These are phyloP conservation scores for Tychaedon coryphoeus DNA, from an alignment of 2,113 vertebrate genomes.

Conservation along the genomic window DNA sequence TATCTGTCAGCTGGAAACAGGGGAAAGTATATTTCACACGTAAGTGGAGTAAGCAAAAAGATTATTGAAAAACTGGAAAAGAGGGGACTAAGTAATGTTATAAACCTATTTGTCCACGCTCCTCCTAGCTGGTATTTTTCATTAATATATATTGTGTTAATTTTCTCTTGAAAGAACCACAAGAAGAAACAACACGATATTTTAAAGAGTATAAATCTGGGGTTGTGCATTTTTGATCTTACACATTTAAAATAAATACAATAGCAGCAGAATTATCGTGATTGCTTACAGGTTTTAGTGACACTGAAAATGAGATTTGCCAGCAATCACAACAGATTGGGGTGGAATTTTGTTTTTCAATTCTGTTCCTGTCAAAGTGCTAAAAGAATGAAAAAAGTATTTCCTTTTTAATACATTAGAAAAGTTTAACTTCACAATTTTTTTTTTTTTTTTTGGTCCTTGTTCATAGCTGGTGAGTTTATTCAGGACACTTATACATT, in stretches of 20 bases:
- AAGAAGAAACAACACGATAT: background rate
- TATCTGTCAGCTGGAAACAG: conserved; percentile 17
- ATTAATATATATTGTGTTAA: conserved; percentile 7
- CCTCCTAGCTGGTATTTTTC: background rate
- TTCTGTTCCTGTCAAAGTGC: conserved; percentile 17
- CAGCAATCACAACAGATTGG: background rate
- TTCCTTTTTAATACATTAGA: conserved; percentile 22
- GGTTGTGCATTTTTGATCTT: conserved; percentile 30
- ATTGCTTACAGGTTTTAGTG: background rate
- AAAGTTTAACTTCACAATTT: background rate
- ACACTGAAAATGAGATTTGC: conserved; percentile 27
- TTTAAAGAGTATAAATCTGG: conserved; percentile 22
- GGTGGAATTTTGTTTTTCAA: background rate
- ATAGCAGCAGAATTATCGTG: background rate
- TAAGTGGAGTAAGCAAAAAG: background rate
- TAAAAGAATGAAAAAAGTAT: conserved; percentile 33
- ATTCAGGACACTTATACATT: background rate
- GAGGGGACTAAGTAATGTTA: background rate
- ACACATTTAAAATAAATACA: background rate
- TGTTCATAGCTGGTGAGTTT: background rate
- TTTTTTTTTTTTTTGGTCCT: background rate
- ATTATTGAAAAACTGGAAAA: conserved; percentile 16
- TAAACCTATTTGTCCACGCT: background rate
- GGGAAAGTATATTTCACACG: background rate
- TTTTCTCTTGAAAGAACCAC: conserved; percentile 45